Conservation (phyloP, 2,888 invertebrate species). For the Mythimna impura region DNA sequence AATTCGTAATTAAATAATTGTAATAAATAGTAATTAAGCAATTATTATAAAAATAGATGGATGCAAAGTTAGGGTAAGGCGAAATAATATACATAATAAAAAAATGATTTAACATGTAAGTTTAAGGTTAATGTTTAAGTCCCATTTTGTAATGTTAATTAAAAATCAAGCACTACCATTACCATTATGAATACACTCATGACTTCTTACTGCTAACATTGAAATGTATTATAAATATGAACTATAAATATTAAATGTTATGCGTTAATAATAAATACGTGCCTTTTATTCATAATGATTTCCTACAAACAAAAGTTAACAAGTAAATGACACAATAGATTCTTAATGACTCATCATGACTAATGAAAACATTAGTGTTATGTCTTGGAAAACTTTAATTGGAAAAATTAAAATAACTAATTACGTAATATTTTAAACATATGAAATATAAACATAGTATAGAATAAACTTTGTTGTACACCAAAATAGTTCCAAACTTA, state of each 20-base stretch:
- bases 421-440: no score
- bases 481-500: no score
- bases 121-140: slow-evolving; percentile 80
- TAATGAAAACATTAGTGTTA: no score
- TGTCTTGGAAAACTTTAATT: no score
- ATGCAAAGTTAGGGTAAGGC: slow-evolving; percentile 69
- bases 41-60: slow-evolving; percentile 75
- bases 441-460: no score
- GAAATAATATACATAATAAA: slow-evolving; percentile 79
- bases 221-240: slow-evolving; percentile 91
- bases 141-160: slow-evolving; percentile 90
- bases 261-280: slow-evolving; percentile 92
- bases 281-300: slow-evolving; percentile 76
- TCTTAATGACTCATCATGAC: no score
- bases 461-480: no score
- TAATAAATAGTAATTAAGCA: slow-evolving; percentile 82
- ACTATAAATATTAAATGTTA: slow-evolving; percentile 92
- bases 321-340: no score
- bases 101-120: slow-evolving; percentile 69
- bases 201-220: slow-evolving; percentile 90
- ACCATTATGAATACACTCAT: slow-evolving; percentile 90
- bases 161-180: slow-evolving; percentile 89
- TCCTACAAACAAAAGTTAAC: neutral
- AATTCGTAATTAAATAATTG: slow-evolving; percentile 77
- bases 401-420: no score